Evolutionary conservation across 2,113 vertebrate genomes (phyloP).

Genomic region (Clarias gariepinus): DNA sequence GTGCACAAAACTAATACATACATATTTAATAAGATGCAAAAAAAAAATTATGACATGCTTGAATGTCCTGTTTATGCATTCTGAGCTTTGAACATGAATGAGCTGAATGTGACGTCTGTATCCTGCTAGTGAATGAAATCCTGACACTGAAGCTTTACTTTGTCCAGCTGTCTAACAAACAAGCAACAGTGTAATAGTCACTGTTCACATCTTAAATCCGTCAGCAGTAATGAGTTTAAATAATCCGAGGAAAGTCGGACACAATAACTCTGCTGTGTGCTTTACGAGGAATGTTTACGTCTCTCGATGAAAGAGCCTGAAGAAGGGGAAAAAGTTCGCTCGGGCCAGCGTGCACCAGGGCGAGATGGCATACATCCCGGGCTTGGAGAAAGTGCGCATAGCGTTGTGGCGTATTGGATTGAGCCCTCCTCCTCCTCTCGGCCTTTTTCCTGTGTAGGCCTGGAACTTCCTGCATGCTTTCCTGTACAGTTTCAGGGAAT

Average conservation of each 20-base stretch:
- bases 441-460: conserved; percentile 38
- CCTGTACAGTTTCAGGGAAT: conserved; percentile 61
- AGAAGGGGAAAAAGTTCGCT: conserved; percentile 44
- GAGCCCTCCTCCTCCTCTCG: neutral
- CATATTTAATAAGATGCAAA: neutral
- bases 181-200: neutral
- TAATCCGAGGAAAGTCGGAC: conserved; percentile 71
- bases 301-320: conserved; percentile 41
- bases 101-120: neutral
- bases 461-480: conserved; percentile 61
- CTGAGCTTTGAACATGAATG: neutral
- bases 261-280: conserved; percentile 64
- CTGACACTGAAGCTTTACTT: neutral
- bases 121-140: neutral
- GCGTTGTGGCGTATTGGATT: conserved; percentile 39
- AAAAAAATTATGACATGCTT: neutral
- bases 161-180: neutral
- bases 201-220: neutral
- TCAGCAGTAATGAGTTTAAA: conserved; percentile 56
- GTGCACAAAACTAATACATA: neutral
- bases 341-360: conserved; percentile 63
- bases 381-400: conserved; percentile 51
- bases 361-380: conserved; percentile 64
- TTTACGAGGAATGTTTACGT: conserved; percentile 62
- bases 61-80: neutral